These are phyloP conservation scores for Merodon equestris DNA, from an alignment of 2,888 invertebrate genomes.

Conservation along the genomic window DNA sequence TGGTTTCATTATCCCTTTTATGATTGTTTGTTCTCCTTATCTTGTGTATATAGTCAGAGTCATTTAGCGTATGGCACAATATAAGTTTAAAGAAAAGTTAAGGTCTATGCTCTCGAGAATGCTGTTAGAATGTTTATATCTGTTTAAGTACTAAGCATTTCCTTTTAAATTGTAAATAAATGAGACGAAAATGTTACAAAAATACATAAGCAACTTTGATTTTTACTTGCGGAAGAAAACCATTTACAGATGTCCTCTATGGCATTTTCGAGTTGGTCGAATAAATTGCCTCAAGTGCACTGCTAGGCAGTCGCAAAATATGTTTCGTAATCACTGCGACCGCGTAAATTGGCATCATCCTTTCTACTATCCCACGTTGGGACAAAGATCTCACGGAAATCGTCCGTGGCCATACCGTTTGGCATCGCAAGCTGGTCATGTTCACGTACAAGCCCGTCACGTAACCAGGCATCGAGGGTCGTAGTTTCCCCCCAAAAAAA, in stretches of 20 bases:
- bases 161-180: slow-evolving; percentile 58
- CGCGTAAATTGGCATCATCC: slow-evolving; percentile 32
- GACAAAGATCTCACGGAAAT: slow-evolving; percentile 51
- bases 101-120: slow-evolving; percentile 47
- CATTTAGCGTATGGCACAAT: slow-evolving; percentile 48
- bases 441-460: slow-evolving; percentile 25
- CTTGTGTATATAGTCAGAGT: slow-evolving; percentile 63
- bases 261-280: neutral
- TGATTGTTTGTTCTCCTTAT: neutral
- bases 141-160: slow-evolving; percentile 56
- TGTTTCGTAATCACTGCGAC: slow-evolving; percentile 20
- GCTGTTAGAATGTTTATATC: slow-evolving; percentile 63
- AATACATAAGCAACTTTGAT: too few relatives aligned
- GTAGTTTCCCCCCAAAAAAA: slow-evolving; percentile 10
- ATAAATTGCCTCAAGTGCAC: too few relatives aligned
- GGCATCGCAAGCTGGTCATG: slow-evolving; percentile 1
- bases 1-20: slow-evolving; percentile 27
- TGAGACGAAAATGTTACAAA: slow-evolving; percentile 15
- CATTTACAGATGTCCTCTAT: neutral
- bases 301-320: neutral
- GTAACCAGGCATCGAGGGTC: slow-evolving; percentile 8
- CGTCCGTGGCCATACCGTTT: neutral
- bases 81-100: slow-evolving; percentile 1
- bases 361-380: slow-evolving; percentile 15
- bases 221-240: neutral